A percentile compares a stretch with the other conserved stretches of the same genome.
Evolutionary conservation across 2,113 vertebrate genomes (phyloP).

Genomic region (Takifugu bimaculatus): DNA sequence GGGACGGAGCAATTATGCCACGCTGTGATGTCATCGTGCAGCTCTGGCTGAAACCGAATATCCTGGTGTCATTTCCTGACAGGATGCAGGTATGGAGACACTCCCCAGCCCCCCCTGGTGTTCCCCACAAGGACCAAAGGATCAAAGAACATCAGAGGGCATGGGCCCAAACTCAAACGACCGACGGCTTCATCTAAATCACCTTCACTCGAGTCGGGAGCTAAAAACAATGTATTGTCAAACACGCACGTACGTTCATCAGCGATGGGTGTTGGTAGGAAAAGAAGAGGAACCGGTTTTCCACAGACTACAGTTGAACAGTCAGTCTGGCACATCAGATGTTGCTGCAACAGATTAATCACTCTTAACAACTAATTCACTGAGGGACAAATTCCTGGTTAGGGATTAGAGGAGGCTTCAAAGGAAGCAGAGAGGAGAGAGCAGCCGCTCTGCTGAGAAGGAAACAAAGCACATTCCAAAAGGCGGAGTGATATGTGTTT

Average conservation of each 20-base stretch:
- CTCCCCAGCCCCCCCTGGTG: too few relatives aligned
- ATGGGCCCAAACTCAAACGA: background rate
- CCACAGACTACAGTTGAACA: conserved; percentile 8
- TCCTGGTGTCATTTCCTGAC: too few relatives aligned
- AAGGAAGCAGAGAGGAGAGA: conserved; percentile 18
- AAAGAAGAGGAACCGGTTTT: conserved; percentile 8
- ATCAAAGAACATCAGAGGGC: too few relatives aligned
- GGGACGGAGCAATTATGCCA: too few relatives aligned
- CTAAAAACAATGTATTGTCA: too few relatives aligned
- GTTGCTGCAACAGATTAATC: conserved; percentile 22
- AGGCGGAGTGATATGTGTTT: conserved; percentile 7
- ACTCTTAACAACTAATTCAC: conserved; percentile 35
- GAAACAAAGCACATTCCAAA: conserved; percentile 11
- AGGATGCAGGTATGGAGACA: too few relatives aligned
- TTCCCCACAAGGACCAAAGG: too few relatives aligned
- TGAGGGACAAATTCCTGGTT: conserved; percentile 32
- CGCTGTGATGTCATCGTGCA: too few relatives aligned
- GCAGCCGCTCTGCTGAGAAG: background rate
- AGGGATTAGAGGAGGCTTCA: conserved; percentile 34
- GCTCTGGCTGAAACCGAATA: too few relatives aligned
- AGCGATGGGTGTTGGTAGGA: background rate
- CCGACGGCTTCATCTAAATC: too few relatives aligned
- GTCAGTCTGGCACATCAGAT: conserved; percentile 1
- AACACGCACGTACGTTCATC: too few relatives aligned
- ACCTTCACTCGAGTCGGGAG: too few relatives aligned